These are phyloP conservation scores for Minunthozetes semirufus DNA, from an alignment of 2,888 invertebrate genomes.

Conservation along the genomic window DNA sequence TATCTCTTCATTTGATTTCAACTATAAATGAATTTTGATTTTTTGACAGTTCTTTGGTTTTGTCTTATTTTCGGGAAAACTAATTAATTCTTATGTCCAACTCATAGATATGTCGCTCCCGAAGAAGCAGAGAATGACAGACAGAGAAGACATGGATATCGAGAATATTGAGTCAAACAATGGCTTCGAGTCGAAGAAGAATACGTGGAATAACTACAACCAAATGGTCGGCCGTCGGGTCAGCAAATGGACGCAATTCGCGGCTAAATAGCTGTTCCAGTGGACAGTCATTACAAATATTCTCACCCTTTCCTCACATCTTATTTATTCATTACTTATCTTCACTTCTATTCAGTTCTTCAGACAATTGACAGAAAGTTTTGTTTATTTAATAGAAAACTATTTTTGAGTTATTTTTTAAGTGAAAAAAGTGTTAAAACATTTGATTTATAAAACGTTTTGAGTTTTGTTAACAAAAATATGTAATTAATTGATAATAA, in stretches of 20 bases:
- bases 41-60: not conserved
- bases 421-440: no score
- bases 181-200: not conserved
- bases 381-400: no score
- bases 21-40: no score
- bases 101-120: not conserved
- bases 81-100: not conserved
- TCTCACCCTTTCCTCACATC: not conserved
- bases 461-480: no score
- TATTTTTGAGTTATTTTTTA: no score
- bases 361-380: no score
- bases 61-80: not conserved
- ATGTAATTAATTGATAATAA: no score
- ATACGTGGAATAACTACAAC: not conserved
- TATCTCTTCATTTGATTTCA: no score
- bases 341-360: not conserved
- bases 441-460: no score
- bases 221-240: not conserved
- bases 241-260: not conserved
- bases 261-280: not conserved
- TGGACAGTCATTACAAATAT: not conserved
- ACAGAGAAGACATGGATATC: not conserved
- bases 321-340: constrained; percentile 3
- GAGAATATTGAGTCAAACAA: not conserved
- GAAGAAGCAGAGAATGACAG: not conserved